phyloP scores from a whole-genome alignment of 2,888 invertebrate genomes.

The Dascillus cervinus region DNA sequence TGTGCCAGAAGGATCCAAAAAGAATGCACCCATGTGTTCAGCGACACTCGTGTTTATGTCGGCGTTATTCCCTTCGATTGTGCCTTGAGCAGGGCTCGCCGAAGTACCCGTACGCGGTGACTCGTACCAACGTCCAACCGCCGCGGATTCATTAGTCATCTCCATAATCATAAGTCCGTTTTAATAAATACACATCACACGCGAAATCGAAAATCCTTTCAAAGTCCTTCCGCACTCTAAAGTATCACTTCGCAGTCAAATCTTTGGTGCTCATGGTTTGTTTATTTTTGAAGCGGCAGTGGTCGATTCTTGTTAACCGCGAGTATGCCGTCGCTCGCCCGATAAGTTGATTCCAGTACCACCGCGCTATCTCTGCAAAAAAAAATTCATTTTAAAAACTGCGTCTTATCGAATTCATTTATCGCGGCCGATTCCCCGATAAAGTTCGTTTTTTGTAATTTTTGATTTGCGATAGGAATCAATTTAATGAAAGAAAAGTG shows the following conservation, averaged over 20 bases:
- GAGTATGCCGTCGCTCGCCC: conserved; percentile 11
- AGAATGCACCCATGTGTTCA: conserved; percentile 44
- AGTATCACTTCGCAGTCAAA: conserved; percentile 4
- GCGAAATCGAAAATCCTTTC: conserved; percentile 4
- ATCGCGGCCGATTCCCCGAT: too few species aligned
- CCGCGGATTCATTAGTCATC: conserved; percentile 42
- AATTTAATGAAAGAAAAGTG: too few species aligned
- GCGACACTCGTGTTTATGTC: conserved; percentile 41
- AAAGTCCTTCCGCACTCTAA: neutral
- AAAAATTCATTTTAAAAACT: too few species aligned
- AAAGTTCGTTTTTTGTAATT: too few species aligned
- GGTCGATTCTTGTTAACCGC: conserved; percentile 12
- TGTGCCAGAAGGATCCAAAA: conserved; percentile 41
- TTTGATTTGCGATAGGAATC: too few species aligned
- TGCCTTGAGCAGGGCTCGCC: conserved; percentile 37
- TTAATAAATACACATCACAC: conserved; percentile 15
- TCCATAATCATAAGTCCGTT: conserved; percentile 41
- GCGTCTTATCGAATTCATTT: too few species aligned
- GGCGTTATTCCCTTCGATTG: conserved; percentile 27
- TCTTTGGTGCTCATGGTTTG: conserved; percentile 10
- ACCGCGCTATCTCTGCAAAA: conserved; percentile 12
- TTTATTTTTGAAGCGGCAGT: conserved; percentile 5
- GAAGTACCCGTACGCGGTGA: conserved; percentile 40
- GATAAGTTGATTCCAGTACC: conserved; percentile 9
- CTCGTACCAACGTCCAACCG: conserved; percentile 45